phyloP scores from a whole-genome alignment of 2,888 invertebrate species.

The Labia minor region DNA sequence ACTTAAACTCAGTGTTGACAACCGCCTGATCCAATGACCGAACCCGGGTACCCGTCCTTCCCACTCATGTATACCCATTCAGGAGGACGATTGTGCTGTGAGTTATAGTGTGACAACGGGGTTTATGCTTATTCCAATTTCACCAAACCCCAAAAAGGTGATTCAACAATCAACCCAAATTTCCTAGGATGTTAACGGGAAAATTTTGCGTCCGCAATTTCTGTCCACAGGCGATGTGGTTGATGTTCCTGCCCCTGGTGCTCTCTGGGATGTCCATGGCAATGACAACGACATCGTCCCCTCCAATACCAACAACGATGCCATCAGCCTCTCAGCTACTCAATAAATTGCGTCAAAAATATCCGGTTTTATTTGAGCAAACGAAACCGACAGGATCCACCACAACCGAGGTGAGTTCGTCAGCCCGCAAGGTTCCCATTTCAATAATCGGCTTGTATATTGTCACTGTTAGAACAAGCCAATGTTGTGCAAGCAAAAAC shows the following conservation, averaged over 20 bases:
- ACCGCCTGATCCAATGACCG: not conserved
- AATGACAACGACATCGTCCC: not conserved
- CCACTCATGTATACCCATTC: not conserved
- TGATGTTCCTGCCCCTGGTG: not conserved
- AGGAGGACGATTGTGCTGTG: not conserved
- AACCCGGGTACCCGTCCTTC: not conserved
- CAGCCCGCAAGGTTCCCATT: not conserved
- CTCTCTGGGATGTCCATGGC: not conserved
- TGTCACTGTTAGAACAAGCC: constrained; percentile 13
- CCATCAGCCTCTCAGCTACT: not conserved
- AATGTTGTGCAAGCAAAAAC: not conserved
- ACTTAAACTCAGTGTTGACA: not conserved
- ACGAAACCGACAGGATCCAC: not conserved
- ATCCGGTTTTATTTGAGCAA: not conserved
- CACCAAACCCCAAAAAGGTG: not conserved
- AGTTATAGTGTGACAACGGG: not conserved
- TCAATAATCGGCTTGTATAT: not conserved
- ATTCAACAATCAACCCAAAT: not conserved
- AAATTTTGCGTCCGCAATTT: not conserved
- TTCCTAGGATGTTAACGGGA: not conserved
- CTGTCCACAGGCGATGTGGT: constrained; percentile 7
- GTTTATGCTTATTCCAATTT: not conserved
- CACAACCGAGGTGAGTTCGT: not conserved
- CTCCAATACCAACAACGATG: not conserved
- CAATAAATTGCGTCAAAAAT: not conserved